These are phyloP conservation scores for Harpalus rubripes DNA, from an alignment of 2,888 invertebrate species.

Conservation along the genomic window DNA sequence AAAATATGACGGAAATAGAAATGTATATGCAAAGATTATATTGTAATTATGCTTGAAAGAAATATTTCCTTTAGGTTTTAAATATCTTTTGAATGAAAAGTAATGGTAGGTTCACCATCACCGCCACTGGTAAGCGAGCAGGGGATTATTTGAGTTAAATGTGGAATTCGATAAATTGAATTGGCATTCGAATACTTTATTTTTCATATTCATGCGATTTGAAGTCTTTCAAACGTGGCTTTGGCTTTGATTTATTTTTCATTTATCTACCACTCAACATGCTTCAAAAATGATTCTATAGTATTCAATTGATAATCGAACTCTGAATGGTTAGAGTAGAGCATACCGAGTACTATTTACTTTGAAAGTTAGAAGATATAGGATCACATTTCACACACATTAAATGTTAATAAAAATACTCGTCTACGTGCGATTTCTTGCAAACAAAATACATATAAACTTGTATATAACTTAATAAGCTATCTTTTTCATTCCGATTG, in stretches of 20 bases:
- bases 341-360: too few species aligned
- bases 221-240: conserved; percentile 27
- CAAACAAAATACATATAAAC: too few species aligned
- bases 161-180: conserved; percentile 47
- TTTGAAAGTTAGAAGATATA: too few species aligned
- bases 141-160: conserved; percentile 33
- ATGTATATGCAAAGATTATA: too few species aligned
- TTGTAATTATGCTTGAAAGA: too few species aligned
- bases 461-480: too few species aligned
- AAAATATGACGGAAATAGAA: too few species aligned
- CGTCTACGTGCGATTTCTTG: too few species aligned
- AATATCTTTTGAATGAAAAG: neutral
- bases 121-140: conserved; percentile 15
- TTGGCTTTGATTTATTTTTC: conserved; percentile 44
- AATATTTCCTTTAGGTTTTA: neutral
- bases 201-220: conserved; percentile 54
- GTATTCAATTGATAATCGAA: neutral
- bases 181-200: conserved; percentile 41
- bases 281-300: neutral
- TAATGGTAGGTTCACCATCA: neutral
- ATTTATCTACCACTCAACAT: conserved; percentile 18
- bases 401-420: too few species aligned
- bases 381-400: too few species aligned
- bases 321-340: too few species aligned
- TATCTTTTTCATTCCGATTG: too few species aligned